Conservation (phyloP, 2,888 invertebrate genomes). For the Euplagia quadripunctaria region DNA sequence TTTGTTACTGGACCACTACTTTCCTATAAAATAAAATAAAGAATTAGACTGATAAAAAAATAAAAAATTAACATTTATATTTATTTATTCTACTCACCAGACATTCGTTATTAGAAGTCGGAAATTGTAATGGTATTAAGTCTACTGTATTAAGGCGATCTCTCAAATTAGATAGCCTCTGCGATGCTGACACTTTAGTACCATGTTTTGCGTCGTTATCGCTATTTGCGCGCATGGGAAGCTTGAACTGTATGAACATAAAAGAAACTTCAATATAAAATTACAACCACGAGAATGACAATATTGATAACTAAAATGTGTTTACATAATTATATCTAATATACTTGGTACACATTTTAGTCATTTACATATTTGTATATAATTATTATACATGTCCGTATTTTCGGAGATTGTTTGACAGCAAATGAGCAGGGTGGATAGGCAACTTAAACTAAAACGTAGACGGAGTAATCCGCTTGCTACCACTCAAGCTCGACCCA, state of each 20-base stretch:
- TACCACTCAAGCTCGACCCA: no score
- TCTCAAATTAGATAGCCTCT: slow-evolving; percentile 77
- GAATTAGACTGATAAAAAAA: not conserved
- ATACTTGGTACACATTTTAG: no score
- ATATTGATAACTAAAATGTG: not conserved
- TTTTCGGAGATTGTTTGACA: no score
- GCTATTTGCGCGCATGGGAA: slow-evolving; percentile 64
- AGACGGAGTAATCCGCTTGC: no score
- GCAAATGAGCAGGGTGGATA: no score
- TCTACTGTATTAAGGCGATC: slow-evolving; percentile 80
- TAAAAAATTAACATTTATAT: not conserved
- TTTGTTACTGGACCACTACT: slow-evolving; percentile 69
- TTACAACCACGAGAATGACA: not conserved
- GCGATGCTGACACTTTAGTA: slow-evolving; percentile 80
- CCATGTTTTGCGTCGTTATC: slow-evolving; percentile 67
- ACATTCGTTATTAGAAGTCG: slow-evolving; percentile 72
- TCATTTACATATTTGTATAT: no score
- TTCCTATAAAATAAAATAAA: slow-evolving; percentile 56
- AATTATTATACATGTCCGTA: no score
- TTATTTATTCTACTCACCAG: slow-evolving; percentile 53
- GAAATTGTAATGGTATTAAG: slow-evolving; percentile 79
- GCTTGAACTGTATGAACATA: slow-evolving; percentile 64
- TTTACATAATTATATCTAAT: no score
- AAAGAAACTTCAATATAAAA: not conserved
- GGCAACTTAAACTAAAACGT: no score